phyloP scores from a whole-genome alignment of 2,888 invertebrate species.

The Polydrusus cervinus region DNA sequence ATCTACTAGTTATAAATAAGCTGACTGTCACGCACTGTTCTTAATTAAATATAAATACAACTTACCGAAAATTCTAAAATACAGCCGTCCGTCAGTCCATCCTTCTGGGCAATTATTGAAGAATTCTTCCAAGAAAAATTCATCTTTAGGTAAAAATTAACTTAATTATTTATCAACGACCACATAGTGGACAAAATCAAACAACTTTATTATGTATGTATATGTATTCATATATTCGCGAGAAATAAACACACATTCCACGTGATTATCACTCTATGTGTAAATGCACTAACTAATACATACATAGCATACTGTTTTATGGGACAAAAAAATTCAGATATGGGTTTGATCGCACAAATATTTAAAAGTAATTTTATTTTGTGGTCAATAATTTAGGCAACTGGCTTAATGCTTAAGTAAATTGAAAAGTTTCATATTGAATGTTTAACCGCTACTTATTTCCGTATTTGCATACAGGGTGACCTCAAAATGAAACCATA shows the following conservation, averaged over 20 bases:
- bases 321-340: constrained; percentile 11
- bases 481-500: no score
- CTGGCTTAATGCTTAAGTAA: constrained; percentile 8
- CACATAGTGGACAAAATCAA: constrained; percentile 3
- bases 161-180: background rate
- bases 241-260: constrained; percentile 31
- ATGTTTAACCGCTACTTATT: constrained; percentile 7
- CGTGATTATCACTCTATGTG: constrained; percentile 46
- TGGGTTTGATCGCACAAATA: constrained; percentile 2
- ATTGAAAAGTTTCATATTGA: constrained; percentile 18
- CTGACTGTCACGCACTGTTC: no score
- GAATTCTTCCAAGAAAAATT: no score
- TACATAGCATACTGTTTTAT: constrained; percentile 15
- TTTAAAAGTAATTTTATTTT: constrained; percentile 10
- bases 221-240: constrained; percentile 12
- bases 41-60: background rate
- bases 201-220: background rate
- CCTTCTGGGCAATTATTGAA: no score
- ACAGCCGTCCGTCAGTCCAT: no score
- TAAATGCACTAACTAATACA: constrained; percentile 33
- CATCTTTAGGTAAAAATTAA: background rate
- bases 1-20: no score
- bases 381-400: constrained; percentile 5
- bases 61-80: background rate
- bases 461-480: background rate